Conservation (phyloP, 2,797 vertebrate genomes). For the Acrossocheilus wenchowensis region DNA sequence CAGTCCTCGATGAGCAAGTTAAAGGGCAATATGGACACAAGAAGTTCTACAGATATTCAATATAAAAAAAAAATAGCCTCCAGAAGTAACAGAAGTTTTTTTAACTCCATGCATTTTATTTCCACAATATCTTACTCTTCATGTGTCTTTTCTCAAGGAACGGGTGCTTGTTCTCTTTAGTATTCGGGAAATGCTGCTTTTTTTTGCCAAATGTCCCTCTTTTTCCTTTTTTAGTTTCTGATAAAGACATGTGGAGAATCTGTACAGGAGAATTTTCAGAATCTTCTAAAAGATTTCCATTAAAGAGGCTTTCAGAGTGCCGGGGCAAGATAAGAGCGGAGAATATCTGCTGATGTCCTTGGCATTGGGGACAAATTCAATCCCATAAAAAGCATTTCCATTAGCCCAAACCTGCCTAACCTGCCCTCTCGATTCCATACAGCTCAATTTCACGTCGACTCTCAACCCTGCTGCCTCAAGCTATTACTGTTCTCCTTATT, state of each 20-base stretch:
- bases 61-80: not conserved
- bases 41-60: not conserved
- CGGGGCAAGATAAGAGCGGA: constrained; percentile 51
- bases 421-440: constrained; percentile 20
- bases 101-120: not conserved
- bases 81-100: not conserved
- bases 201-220: not conserved
- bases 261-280: constrained; percentile 43
- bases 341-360: constrained; percentile 64
- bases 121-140: not conserved
- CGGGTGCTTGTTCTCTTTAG: not conserved
- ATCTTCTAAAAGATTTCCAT: constrained; percentile 55
- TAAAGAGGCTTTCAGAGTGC: constrained; percentile 59
- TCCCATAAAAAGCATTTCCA: constrained; percentile 44
- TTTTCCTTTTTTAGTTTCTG: constrained; percentile 5
- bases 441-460: not conserved
- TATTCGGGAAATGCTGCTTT: not conserved
- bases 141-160: not conserved
- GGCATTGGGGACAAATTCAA: constrained; percentile 48
- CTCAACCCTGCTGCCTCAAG: not conserved
- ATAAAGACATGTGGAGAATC: constrained; percentile 45
- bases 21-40: not conserved
- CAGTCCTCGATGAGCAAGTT: not conserved
- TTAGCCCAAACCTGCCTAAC: constrained; percentile 47
- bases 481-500: not conserved